phyloP scores from a whole-genome alignment of 2,888 invertebrate species.

The Charanyca ferruginea region DNA sequence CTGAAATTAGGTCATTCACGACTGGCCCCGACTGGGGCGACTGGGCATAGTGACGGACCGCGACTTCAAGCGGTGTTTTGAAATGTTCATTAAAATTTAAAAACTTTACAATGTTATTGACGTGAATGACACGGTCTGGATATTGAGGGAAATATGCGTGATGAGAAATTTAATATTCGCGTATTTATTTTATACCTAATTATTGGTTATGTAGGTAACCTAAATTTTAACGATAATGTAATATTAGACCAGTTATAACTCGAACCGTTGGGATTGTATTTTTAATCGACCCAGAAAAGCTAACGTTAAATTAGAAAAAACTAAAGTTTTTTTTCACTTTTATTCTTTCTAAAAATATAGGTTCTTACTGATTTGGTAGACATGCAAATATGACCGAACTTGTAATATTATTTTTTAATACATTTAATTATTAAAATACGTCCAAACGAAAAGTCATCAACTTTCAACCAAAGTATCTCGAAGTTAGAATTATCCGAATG shows the following conservation, averaged over 20 bases:
- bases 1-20: constrained; percentile 73
- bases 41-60: constrained; percentile 47
- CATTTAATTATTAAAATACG: too few species aligned
- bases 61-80: constrained; percentile 38
- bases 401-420: too few species aligned
- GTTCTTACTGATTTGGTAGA: too few species aligned
- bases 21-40: constrained; percentile 56
- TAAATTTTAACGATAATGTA: constrained; percentile 29
- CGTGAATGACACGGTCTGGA: constrained; percentile 54
- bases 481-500: neutral
- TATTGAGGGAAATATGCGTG: constrained; percentile 47
- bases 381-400: too few species aligned
- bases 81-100: constrained; percentile 54
- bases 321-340: too few species aligned
- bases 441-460: too few species aligned
- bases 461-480: too few species aligned
- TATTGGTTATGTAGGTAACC: constrained; percentile 33
- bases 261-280: neutral
- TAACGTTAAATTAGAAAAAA: neutral
- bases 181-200: neutral
- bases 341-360: too few species aligned
- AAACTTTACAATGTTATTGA: constrained; percentile 63
- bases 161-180: constrained; percentile 35
- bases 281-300: neutral
- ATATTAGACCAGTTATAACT: neutral